These are phyloP conservation scores for Penaeus japonicus DNA, from an alignment of 1,140 invertebrate species.

Conservation along the genomic window DNA sequence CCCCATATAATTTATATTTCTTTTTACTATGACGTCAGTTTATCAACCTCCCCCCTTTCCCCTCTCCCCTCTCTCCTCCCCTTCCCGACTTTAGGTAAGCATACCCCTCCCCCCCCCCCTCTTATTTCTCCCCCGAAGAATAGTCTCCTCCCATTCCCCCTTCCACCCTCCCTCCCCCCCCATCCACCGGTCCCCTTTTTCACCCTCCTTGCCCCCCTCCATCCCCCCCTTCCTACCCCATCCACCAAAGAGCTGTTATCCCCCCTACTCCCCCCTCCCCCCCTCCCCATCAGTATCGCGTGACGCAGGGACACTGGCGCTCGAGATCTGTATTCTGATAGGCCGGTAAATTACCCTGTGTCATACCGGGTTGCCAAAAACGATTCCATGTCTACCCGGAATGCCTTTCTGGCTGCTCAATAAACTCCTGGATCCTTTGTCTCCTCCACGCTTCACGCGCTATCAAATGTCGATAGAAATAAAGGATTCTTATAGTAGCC, in stretches of 20 bases:
- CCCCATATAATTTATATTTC: too few species aligned
- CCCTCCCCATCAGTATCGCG: conserved; percentile 35
- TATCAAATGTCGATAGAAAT: too few species aligned
- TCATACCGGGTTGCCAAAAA: conserved; percentile 23
- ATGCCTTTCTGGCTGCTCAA: too few species aligned
- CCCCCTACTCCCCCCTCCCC: not conserved
- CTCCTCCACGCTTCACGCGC: too few species aligned
- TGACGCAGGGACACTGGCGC: conserved; percentile 22
- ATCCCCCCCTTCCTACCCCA: not conserved
- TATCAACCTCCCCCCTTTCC: not conserved
- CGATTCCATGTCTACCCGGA: too few species aligned
- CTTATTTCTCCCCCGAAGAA: too few species aligned
- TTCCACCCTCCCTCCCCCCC: not conserved
- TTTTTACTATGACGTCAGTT: too few species aligned
- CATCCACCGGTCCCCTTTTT: not conserved
- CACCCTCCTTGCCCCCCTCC: not conserved
- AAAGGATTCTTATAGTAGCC: too few species aligned
- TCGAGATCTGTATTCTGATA: conserved; percentile 46
- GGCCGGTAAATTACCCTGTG: conserved; percentile 35
- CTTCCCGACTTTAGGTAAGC: not conserved
- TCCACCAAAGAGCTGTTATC: not conserved
- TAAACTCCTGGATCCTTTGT: too few species aligned
- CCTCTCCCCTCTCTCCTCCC: not conserved
- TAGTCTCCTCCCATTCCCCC: not conserved
- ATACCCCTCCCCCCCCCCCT: not conserved